phyloP scores from a whole-genome alignment of 2,797 vertebrate genomes.

The Poecilia wingei region DNA sequence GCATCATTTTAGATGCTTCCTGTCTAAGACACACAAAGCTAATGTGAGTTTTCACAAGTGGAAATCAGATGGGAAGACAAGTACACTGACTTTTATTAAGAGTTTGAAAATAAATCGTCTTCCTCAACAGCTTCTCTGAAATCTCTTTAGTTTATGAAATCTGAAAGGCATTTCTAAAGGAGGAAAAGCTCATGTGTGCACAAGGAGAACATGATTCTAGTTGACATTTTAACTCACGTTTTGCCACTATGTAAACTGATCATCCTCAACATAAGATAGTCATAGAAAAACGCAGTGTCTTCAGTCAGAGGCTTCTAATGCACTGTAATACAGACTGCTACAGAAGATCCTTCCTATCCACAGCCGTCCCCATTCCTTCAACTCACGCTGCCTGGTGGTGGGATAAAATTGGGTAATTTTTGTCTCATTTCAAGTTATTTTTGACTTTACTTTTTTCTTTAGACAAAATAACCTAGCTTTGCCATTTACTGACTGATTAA shows the following conservation, averaged over 20 bases:
- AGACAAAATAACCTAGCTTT: not conserved
- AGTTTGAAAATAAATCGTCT: not conserved
- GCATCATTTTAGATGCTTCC: slow-evolving; percentile 17
- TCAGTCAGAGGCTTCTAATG: no score
- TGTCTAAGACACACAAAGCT: slow-evolving; percentile 26
- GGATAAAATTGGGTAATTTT: not conserved
- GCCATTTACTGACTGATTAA: not conserved
- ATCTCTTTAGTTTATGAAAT: not conserved
- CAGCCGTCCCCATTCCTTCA: not conserved
- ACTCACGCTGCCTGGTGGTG: not conserved
- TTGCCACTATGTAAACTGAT: not conserved
- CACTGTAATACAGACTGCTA: no score
- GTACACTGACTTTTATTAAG: not conserved
- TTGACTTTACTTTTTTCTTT: not conserved
- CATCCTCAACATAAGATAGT: not conserved
- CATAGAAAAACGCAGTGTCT: not conserved
- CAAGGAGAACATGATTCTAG: not conserved
- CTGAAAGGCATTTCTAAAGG: not conserved
- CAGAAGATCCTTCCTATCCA: no score
- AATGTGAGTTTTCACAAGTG: slow-evolving; percentile 50
- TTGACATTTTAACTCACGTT: not conserved
- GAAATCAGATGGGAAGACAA: slow-evolving; percentile 14
- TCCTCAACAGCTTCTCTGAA: not conserved
- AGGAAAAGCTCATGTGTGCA: not conserved
- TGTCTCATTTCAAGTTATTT: not conserved